Conservation (phyloP, 2,113 vertebrate species). For the Nycticorax nycticorax region DNA sequence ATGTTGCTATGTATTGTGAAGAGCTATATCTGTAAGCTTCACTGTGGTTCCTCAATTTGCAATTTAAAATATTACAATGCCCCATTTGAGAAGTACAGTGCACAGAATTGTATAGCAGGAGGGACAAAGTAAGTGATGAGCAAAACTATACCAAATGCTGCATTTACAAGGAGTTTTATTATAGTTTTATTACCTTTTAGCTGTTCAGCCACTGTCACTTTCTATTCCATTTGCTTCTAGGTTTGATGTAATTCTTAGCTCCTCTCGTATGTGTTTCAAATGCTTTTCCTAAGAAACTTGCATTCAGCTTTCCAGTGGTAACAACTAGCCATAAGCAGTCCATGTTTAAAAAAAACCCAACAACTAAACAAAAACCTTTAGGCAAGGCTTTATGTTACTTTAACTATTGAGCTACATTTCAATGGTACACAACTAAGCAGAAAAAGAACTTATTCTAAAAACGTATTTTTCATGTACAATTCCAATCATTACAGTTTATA, state of each 20-base stretch:
- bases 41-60: neutral
- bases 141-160: neutral
- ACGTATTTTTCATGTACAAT: neutral
- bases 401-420: neutral
- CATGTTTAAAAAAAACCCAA: neutral
- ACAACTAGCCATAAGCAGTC: neutral
- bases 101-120: neutral
- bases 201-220: neutral
- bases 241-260: neutral
- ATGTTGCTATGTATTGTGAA: neutral
- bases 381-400: neutral
- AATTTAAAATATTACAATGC: neutral
- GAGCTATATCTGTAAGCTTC: neutral
- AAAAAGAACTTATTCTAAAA: neutral
- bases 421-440: neutral
- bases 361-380: neutral
- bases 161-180: neutral
- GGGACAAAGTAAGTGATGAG: neutral
- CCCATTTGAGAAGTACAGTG: neutral
- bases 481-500: neutral
- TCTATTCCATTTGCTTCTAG: neutral
- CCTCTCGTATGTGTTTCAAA: neutral
- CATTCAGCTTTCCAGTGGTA: neutral
- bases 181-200: neutral
- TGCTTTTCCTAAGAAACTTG: neutral